These are phyloP conservation scores for Linhomoeus sp. DNA, from an alignment of 2,888 invertebrate genomes.

Conservation along the genomic window DNA sequence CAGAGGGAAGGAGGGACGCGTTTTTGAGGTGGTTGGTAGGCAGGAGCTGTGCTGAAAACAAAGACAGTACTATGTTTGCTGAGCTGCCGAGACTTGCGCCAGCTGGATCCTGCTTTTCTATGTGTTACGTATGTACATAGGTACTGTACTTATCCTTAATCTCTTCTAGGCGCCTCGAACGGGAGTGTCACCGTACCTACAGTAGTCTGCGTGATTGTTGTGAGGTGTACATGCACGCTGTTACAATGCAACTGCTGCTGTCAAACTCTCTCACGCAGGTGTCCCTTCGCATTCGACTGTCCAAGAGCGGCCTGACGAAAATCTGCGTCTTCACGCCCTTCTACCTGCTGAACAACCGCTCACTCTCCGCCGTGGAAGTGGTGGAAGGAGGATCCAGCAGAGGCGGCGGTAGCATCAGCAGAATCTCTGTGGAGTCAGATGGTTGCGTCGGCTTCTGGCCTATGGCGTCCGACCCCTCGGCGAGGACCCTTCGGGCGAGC, in stretches of 20 bases:
- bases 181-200: too few relatives aligned
- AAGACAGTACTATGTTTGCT: too few relatives aligned
- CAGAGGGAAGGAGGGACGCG: slow-evolving; percentile 28
- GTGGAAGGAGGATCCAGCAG: background rate
- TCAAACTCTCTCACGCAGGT: slow-evolving; percentile 40
- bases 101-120: too few relatives aligned
- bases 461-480: slow-evolving; percentile 26
- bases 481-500: slow-evolving; percentile 38
- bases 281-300: slow-evolving; percentile 74
- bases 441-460: slow-evolving; percentile 66
- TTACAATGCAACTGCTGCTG: background rate
- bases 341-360: slow-evolving; percentile 59
- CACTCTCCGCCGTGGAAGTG: background rate
- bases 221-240: background rate
- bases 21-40: slow-evolving; percentile 30
- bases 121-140: too few relatives aligned
- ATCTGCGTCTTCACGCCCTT: slow-evolving; percentile 86
- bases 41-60: too few relatives aligned
- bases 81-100: too few relatives aligned
- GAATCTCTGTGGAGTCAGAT: background rate
- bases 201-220: background rate
- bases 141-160: too few relatives aligned
- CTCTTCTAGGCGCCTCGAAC: too few relatives aligned
- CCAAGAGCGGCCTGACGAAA: slow-evolving; percentile 77
- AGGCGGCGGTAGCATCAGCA: background rate